Evolutionary conservation across 2,888 invertebrate genomes (phyloP), one percentile per base, ranked within the genome.

Genomic region (Neoascia interrupta): DNA sequence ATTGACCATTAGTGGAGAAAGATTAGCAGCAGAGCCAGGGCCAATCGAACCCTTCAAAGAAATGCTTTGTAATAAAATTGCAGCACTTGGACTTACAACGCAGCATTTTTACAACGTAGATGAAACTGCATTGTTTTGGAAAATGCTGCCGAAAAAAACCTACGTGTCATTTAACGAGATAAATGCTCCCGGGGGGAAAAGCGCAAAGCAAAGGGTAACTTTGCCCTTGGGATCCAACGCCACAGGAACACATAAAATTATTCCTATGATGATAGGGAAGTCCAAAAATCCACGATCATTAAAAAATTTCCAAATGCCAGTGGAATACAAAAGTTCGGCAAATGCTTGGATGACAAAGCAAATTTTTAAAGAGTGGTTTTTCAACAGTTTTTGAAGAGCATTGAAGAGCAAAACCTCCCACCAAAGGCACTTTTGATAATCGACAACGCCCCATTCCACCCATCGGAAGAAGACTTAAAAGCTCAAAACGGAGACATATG

Each of bases 181-280:
- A 39, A 23, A n/a, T 37, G 56, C 39, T 39, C 56, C 41, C 16
- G 41, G 56, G 1, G 28, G 56, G 8, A 54, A 54, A 23, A 36
- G 5, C 15, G 10, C 54, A 39, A 19, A 54, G 18, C 23, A 54
- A 37, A 56, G 41, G 28, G 39, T 41, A n/a, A n/a, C n/a, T n/a
- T n/a, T n/a, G n/a, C n/a, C n/a, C n/a, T n/a, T n/a, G n/a, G n/a
- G n/a, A n/a, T n/a, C n/a, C n/a, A n/a, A n/a, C n/a, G n/a, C n/a
- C n/a, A n/a, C n/a, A n/a, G n/a, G n/a, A n/a, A n/a, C 37, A 23
- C 37, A 54, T 23, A 37, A 54, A 13, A 13, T 54, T 4, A 6
- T 39, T 36, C 54, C 26, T 1, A 1, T 54, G 3, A 37, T 37
- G 10, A 54, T 54, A 13, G 54, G 37, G 18, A 54, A 54, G 26